Base-by-base conservation (phyloP, 2,797 vertebrate genomes). In the Euthynnus affinis region DNA sequence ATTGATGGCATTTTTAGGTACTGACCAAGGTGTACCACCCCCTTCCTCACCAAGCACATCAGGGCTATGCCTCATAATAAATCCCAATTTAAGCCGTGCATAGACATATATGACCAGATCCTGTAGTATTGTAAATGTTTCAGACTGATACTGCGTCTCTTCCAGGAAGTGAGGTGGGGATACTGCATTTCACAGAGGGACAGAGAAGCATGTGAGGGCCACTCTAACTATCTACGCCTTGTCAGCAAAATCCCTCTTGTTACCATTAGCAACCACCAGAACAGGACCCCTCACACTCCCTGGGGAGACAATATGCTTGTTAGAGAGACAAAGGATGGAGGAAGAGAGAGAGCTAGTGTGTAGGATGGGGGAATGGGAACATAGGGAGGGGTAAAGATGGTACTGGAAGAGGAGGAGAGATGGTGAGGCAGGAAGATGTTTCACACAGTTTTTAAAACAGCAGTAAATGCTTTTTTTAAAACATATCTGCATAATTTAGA, bases 251-350 rank as follows among this genome's bases (percentile, higher is more conserved):
- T 86, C 83, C 67, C 78, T 85, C 65, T 82, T 80, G 87, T 90
- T 91, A 74, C 90, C 80, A 88, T 92, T 92, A 93, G 89, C 91
- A 92, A 88, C 87, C 80, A 82, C 15, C 62, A 78, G 87, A 89
- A 87, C 68, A 88, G 72, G 74, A 89, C 81, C 88, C 76, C 67
- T 79, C 62, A 61, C 63, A 59, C 57, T 75, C 84, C 86, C 85
- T 82, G 82, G 80, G 88, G 87, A 93, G 75, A 80, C 77, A 82
- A 79, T 81, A 22, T 77, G 85, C 91, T 92, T 87, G 89, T 94
- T 93, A 92, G 83, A 80, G 81, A 87, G 71, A 81, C 55, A 83
- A 70, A 87, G 75, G 65, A 51, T 69, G 57, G 74, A 80, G 56
- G 73, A 53, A 57, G 69, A 34, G 74, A 40, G 49, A 32, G 77